Conservation (phyloP, 1,140 invertebrate genomes). For the Drusus annulatus region DNA sequence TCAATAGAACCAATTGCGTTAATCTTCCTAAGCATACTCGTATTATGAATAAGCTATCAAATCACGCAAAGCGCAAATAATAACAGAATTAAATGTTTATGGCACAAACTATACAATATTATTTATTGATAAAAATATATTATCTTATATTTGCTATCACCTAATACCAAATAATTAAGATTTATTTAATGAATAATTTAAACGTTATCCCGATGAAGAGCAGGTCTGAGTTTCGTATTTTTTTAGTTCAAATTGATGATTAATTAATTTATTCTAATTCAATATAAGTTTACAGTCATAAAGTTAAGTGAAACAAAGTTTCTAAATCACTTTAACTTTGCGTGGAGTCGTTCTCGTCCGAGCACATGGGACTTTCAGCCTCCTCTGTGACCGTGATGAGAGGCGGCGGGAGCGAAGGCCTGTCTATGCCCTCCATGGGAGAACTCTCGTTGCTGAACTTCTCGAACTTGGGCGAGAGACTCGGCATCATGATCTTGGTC, state of each 20-base stretch:
- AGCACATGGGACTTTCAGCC: constrained; percentile 64
- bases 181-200: not conserved
- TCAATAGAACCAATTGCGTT: constrained; percentile 20
- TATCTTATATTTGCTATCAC: not conserved
- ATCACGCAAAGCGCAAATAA: constrained; percentile 31
- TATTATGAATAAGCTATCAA: not conserved
- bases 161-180: not conserved
- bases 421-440: constrained; percentile 60
- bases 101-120: constrained; percentile 20
- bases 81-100: not conserved
- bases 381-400: constrained; percentile 71
- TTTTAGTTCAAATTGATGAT: not conserved
- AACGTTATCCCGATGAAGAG: not conserved
- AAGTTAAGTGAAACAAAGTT: not conserved
- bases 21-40: not conserved
- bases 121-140: constrained; percentile 41
- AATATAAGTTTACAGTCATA: constrained; percentile 7
- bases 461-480: constrained; percentile 68
- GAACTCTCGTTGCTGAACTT: constrained; percentile 67
- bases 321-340: constrained; percentile 64
- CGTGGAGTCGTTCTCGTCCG: constrained; percentile 59
- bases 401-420: constrained; percentile 62
- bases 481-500: constrained; percentile 60
- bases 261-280: not conserved
- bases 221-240: not conserved